Conservation (phyloP, 2,113 vertebrate genomes). For the Myrmophylax atrothorax region DNA sequence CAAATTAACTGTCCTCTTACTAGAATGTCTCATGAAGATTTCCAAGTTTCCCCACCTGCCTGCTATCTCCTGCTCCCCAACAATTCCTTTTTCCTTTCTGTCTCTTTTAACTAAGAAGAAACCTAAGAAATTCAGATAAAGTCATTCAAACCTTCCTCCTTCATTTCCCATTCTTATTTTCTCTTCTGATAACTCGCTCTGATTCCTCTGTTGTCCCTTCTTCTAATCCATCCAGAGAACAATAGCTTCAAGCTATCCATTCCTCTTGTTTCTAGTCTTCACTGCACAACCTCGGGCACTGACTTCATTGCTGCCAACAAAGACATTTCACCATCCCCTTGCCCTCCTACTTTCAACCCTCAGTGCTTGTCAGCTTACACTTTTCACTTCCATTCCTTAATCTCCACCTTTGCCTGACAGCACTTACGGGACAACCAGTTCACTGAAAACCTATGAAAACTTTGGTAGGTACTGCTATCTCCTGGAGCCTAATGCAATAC, state of each 20-base stretch:
- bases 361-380: not conserved
- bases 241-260: not conserved
- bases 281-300: not conserved
- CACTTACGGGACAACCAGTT: not conserved
- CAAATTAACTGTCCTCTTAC: not conserved
- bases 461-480: not conserved
- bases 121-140: not conserved
- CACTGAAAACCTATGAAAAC: not conserved
- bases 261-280: not conserved
- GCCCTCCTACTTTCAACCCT: not conserved
- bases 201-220: not conserved
- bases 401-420: not conserved
- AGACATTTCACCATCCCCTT: not conserved
- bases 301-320: not conserved
- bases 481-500: not conserved
- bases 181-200: not conserved
- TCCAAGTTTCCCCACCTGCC: not conserved
- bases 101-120: not conserved
- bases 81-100: not conserved
- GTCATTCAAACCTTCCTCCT: not conserved
- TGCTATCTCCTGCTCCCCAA: not conserved
- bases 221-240: not conserved
- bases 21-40: not conserved
- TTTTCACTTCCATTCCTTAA: not conserved
- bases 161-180: not conserved